Evolutionary conservation across 1,140 invertebrate species (phyloP).

Genomic region (Akabosia matsudoensis): DNA sequence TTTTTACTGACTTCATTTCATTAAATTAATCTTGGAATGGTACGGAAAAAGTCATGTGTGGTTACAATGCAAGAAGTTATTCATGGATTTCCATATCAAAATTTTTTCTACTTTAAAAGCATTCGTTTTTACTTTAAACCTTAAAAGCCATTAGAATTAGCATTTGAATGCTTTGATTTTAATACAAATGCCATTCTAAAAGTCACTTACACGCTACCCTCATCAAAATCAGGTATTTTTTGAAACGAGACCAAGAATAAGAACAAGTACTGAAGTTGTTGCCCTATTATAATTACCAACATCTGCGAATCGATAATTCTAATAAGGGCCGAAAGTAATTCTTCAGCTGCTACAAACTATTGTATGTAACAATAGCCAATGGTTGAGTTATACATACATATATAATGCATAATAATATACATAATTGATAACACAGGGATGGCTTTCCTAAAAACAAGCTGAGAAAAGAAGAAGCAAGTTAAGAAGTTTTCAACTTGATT

Average conservation of each 20-base stretch:
- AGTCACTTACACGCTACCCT: conserved; percentile 3
- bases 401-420: background rate
- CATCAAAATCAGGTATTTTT: conserved; percentile 10
- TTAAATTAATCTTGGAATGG: too few species aligned
- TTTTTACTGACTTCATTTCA: too few species aligned
- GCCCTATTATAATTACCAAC: conserved; percentile 25
- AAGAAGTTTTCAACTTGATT: too few species aligned
- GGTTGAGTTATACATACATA: too few species aligned
- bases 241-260: background rate
- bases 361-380: background rate
- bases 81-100: background rate
- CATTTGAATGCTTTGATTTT: conserved; percentile 10
- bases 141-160: too few species aligned
- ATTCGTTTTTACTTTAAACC: background rate
- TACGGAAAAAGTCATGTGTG: background rate
- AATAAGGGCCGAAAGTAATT: background rate
- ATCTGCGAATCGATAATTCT: conserved; percentile 18
- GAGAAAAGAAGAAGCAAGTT: too few species aligned
- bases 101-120: too few species aligned
- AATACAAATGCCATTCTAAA: background rate
- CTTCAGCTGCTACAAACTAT: background rate
- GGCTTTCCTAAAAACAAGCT: background rate
- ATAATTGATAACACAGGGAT: background rate
- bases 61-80: background rate
- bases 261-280: background rate